Base-by-base conservation (phyloP, 2,888 invertebrate genomes). In the Campoplex capitator region DNA sequence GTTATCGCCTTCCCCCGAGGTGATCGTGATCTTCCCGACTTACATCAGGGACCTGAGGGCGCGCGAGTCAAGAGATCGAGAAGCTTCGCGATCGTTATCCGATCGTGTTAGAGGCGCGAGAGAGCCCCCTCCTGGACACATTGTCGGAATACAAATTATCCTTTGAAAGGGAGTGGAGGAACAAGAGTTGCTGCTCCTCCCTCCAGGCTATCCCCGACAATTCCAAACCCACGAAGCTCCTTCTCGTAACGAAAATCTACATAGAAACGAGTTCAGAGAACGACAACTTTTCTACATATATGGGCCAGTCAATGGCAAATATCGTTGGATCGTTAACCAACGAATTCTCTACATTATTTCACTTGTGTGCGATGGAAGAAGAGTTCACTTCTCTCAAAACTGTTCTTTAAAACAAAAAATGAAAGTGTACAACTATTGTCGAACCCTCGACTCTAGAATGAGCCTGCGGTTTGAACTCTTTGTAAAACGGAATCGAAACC, bases 1-100 rank as follows among this genome's bases (percentile, higher is more conserved):
- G 67, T 80, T 79, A 68, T 84, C 78, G 83, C 81, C 58, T 51
- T 74, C 62, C 38, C 45, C 62, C 58, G 56, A 42, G 77, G 67
- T 80, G 75, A 87, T 83, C 87, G 73, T 51, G 81, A 81, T 86
- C 76, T 56, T 38, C 35, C 13, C 23, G 68, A 67, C 70, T 67
- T 18, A 38, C 48, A 77, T 77, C 71, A 81, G 79, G 77, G 79
- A 84, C 76, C 68, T 1, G 38, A 62, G 82, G 74, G 67, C 45
- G 67, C 45, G 73, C 68, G 85, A 78, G 86, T 76, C 78, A 73
- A 51, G 84, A 67, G 88, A 71, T 83, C 83, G 87, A 82, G 88
- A 84, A 83, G 87, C 71, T 68, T 70, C 45, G 74, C 84, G 89
- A 88, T 89, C 88, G 88, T 89, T 89, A 89, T 89, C 89, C 88